Conservation (phyloP, 2,113 vertebrate genomes). For the Rhea pennata region DNA sequence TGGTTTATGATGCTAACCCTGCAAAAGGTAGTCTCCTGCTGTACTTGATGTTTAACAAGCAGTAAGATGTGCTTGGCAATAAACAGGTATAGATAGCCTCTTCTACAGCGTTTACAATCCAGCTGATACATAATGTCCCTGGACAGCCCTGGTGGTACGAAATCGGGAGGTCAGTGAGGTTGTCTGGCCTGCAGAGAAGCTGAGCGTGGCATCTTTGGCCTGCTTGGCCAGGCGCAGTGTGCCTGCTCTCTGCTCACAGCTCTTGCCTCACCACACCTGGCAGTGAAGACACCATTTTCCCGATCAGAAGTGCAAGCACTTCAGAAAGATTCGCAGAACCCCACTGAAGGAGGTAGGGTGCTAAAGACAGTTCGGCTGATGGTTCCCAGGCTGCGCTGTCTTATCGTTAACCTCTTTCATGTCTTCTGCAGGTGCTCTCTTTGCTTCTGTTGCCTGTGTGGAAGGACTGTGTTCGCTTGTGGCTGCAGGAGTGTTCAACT, state of each 20-base stretch:
- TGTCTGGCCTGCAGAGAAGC: background rate
- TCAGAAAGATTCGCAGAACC: background rate
- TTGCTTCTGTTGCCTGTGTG: conserved; percentile 90
- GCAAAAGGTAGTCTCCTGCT: background rate
- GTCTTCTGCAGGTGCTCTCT: conserved; percentile 86
- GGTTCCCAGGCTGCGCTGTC: background rate
- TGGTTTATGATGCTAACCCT: background rate
- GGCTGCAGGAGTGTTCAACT: conserved; percentile 87
- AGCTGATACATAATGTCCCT: background rate
- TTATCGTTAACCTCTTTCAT: background rate
- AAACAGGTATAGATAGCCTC: background rate
- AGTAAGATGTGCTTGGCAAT: conserved; percentile 9
- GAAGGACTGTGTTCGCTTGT: conserved; percentile 84
- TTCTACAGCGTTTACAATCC: background rate
- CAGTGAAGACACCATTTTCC: background rate
- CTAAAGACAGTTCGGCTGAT: background rate
- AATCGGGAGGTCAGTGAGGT: background rate
- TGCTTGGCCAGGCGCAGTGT: background rate
- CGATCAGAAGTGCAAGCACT: background rate
- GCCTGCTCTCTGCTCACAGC: background rate
- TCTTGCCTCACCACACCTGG: fast-evolving
- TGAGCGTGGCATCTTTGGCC: background rate
- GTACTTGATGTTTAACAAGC: conserved; percentile 24
- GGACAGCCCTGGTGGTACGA: background rate
- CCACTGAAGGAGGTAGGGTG: background rate